Conservation (phyloP, 2,113 vertebrate genomes). For the Stomatorhinus ivindoensis region DNA sequence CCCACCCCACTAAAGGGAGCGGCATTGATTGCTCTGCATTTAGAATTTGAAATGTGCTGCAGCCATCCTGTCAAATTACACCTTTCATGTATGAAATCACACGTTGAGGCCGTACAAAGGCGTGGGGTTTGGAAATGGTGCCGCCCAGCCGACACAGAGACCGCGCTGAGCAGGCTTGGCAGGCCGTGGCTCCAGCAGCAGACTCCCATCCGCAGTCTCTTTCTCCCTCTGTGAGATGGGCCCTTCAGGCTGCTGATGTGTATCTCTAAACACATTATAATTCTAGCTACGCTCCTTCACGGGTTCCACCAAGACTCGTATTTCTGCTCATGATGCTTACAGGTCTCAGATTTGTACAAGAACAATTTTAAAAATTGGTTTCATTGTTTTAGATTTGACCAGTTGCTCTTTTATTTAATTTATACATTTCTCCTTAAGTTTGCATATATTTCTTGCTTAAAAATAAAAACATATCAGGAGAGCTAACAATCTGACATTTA, state of each 20-base stretch:
- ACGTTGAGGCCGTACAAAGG: constrained; percentile 61
- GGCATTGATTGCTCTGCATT: constrained; percentile 52
- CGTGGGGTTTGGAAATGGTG: constrained; percentile 43
- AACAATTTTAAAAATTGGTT: not conserved
- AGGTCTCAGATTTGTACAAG: constrained; percentile 35
- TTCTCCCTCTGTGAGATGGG: constrained; percentile 44
- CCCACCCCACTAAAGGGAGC: constrained; percentile 34
- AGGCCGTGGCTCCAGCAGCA: constrained; percentile 31
- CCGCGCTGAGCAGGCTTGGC: constrained; percentile 50
- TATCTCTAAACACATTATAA: constrained; percentile 40
- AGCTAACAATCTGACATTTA: constrained; percentile 41
- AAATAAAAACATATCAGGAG: constrained; percentile 40
- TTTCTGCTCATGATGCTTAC: constrained; percentile 34
- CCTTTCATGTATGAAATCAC: constrained; percentile 75
- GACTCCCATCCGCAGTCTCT: constrained; percentile 40
- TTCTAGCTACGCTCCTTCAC: constrained; percentile 52
- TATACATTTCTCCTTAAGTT: constrained; percentile 27
- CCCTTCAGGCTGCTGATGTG: constrained; percentile 42
- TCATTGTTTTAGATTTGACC: not conserved
- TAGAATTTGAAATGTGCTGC: constrained; percentile 66
- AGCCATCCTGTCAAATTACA: constrained; percentile 66
- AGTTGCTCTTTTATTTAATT: constrained; percentile 17
- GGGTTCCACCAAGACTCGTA: constrained; percentile 41
- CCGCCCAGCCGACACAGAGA: constrained; percentile 58
- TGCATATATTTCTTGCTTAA: not conserved